These are phyloP conservation scores for Xiphias gladius DNA, from an alignment of 2,113 vertebrate species.

Conservation along the genomic window DNA sequence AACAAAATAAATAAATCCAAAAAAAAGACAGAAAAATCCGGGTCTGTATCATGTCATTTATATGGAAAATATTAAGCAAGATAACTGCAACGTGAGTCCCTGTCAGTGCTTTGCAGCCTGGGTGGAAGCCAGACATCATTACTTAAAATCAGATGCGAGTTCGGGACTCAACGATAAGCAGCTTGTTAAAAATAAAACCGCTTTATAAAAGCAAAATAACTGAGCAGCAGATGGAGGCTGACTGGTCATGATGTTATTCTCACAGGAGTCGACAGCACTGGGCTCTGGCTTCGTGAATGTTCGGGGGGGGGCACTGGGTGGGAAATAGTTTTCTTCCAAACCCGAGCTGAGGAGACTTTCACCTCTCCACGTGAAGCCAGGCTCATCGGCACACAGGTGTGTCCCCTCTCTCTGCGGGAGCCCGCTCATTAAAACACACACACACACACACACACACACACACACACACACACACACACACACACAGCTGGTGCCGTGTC, in stretches of 20 bases:
- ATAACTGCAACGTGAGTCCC: neutral
- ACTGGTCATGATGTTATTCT: neutral
- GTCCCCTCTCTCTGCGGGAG: neutral
- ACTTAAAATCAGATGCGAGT: neutral
- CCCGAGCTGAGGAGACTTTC: neutral
- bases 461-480: no score
- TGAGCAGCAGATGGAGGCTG: neutral
- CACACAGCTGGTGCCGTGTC: neutral
- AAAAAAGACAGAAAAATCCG: neutral
- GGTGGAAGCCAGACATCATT: neutral
- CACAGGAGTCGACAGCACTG: no score
- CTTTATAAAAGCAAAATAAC: neutral
- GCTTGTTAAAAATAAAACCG: conserved; percentile 3
- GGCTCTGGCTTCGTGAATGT: neutral
- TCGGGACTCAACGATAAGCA: neutral
- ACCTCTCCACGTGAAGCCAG: neutral
- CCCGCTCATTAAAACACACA: conserved; percentile 27
- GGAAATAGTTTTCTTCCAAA: neutral
- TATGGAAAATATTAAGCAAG: no score
- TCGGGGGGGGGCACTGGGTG: no score
- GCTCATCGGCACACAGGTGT: conserved; percentile 48
- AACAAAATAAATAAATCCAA: no score
- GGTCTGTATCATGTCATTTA: neutral
- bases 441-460: neutral
- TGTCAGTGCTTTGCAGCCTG: neutral